Evolutionary conservation across 1,140 invertebrate genomes (phyloP), one percentile per base, ranked within the genome.

Genomic region (Coelopa frigida): DNA sequence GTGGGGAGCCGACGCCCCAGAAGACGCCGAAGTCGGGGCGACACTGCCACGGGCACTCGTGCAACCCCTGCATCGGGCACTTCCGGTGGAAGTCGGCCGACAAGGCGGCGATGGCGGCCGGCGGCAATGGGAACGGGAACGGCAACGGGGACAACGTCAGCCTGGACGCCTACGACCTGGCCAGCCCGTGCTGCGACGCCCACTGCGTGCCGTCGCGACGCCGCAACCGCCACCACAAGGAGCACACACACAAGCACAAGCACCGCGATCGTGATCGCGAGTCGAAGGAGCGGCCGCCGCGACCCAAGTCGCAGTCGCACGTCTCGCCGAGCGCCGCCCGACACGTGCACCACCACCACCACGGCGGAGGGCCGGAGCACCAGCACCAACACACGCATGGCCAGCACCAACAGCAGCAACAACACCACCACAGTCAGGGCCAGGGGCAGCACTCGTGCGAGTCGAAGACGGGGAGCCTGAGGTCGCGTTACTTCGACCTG

Each of bases 141-240:
- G 33, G 50, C 15, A 78, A 77, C 59, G 75, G 66, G 26, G 85
- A 88, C 46, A 83, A 78, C 45, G 81, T 79, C 11, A 88, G 84
- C 56, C 68, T 89, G 24, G 85, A 89, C 60, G 85, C 85, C 6
- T 89, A 89, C 49, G 85, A 88, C 57, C 61, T 88, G 12, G 85
- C 85, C 2, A 88, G 84, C 69, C 83, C 85, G 1, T 89, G 86
- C 55, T 89, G 87, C 62, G 83, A 87, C 63, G 82, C 84, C 0
- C 83, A 87, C 52, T 89, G 86, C 56, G 85, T 89, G 15, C 86
- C 86, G 17, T 80, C 80, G 33, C 68, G 80, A 47, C 75, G 85
- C 24, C 74, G 82, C 29, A 70, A 75, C 23, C 68, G 78, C 42
- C 72, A 76, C 18, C 55, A 61, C 50, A 80, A 82, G 59, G 77